Evolutionary conservation across 2,888 invertebrate species (phyloP), one percentile per base, ranked within the genome.

Genomic region (Drosophila borealis): DNA sequence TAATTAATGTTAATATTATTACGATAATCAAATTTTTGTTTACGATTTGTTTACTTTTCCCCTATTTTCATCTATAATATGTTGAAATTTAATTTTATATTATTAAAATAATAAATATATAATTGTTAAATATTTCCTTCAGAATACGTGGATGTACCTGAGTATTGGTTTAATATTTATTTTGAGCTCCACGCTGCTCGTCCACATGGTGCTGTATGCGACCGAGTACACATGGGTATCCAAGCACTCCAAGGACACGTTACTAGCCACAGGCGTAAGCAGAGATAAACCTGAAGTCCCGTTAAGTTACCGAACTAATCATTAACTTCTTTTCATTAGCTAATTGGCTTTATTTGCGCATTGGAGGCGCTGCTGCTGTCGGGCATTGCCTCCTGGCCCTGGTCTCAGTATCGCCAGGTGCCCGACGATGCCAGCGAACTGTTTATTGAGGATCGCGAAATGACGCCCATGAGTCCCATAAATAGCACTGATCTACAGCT

Each of bases 141-240:
- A 95, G 95, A 95, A 95, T 93, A 94, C 95, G 91, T 95, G 95
- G 93, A 94, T 95, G 91, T 96, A 95, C 93, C 93, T 95, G 92
- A 94, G 94, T 92, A 94, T 96, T 93, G 95, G 95, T 93, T 93
- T 95, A 88, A 94, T 95, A 92, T 95, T 95, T 93, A 94, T 95
- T 89, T 93, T 95, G 91, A 94, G 95, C 91, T 95, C 95, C 77
- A 94, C 95, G 82, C 93, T 96, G 82, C 94, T 95, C 89, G 94
- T 95, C 89, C 95, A 96, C 89, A 94, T 95, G 93, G 94, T 94
- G 92, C 94, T 93, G 92, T 94, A 93, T 93, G 94, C 93, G 91
- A 95, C 93, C 91, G 94, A 93, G 90, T 95, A 94, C 91, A 93
- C 93, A 65, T 95, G 95, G 95, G 95, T 96, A 81, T 95, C 96